Base-by-base conservation (phyloP, 2,888 invertebrate genomes). In the Hydrotaea cyrtoneurina region DNA sequence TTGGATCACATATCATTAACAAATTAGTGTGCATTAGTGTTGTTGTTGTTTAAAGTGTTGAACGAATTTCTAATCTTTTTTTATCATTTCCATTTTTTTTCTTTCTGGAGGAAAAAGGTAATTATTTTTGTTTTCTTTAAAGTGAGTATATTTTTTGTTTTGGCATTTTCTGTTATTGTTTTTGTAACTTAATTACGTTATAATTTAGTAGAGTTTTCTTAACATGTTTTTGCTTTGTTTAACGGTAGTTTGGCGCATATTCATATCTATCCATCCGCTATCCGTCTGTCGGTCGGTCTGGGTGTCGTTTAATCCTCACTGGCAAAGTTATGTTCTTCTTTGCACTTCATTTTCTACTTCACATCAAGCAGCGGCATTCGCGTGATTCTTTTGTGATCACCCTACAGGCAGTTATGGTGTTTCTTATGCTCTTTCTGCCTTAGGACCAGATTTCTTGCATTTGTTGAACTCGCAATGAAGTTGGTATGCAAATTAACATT, bases 321-420 rank as follows among this genome's bases (percentile, higher is more conserved):
- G 23, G 15, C 15, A 46, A 23, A 69, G 69, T 69, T 69, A 69
- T 69, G 69, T 23, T 69, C 43, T 23, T 69, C 69, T 69, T 69
- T 69, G 69, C 69, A 46, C 69, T 69, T 46, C 13, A 69, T 69
- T 69, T 69, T 69, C 69, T 23, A 69, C 69, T 69, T 69, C 69
- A 69, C 69, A 46, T 69, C 69, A 46, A 31, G 31, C 31, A 31
- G 23, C 21, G 69, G 62, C 39, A 17, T 17, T 23, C 46, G 23
- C 23, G 69, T 46, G 69, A 46, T 69, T 69, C 43, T 69, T 46
- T 39, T 62, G 62, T 62, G 62, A 26, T 62, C 26, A 36, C 62
- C 62, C 62, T 62, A 62, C 62, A 1, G 4, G 3, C 31, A 1
- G 59, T 26, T 5, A 26, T 31, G 7, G n/a, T n/a, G n/a, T n/a